phyloP scores from a whole-genome alignment of 2,113 vertebrate species.

The Silurus asotus region DNA sequence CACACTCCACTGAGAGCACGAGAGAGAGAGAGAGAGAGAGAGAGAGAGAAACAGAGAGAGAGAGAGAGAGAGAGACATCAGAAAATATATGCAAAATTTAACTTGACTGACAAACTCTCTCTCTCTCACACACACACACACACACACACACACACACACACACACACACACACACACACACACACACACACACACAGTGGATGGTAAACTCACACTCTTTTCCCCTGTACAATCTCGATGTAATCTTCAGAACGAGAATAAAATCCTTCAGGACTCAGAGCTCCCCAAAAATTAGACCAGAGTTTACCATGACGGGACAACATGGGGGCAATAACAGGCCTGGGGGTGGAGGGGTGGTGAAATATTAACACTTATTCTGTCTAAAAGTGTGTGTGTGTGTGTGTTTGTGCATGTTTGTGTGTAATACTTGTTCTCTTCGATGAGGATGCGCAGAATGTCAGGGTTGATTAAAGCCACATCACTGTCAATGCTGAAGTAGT shows the following conservation, averaged over 20 bases:
- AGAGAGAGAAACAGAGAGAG: neutral
- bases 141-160: neutral
- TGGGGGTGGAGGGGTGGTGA: constrained; percentile 28
- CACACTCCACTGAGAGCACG: constrained; percentile 70
- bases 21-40: neutral
- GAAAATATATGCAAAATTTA: neutral
- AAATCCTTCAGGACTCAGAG: constrained; percentile 75
- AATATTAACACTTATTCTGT: too few relatives aligned
- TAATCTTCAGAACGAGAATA: constrained; percentile 79
- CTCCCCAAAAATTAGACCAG: constrained; percentile 83
- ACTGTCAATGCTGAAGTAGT: constrained; percentile 78
- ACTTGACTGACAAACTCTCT: neutral
- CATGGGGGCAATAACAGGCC: constrained; percentile 77
- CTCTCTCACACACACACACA: neutral
- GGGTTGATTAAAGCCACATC: constrained; percentile 72
- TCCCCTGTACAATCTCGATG: constrained; percentile 78
- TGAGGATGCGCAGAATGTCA: constrained; percentile 68
- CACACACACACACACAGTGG: neutral
- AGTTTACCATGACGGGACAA: constrained; percentile 77
- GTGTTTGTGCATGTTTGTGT: neutral
- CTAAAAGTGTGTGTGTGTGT: neutral
- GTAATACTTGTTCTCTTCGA: constrained; percentile 76
- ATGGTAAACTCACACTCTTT: constrained; percentile 71
- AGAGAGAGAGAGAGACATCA: neutral
- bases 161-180: neutral